A percentile compares a stretch with the other conserved stretches of the same genome.
Evolutionary conservation across 2,113 vertebrate genomes (phyloP).

Genomic region (Lanius collurio): DNA sequence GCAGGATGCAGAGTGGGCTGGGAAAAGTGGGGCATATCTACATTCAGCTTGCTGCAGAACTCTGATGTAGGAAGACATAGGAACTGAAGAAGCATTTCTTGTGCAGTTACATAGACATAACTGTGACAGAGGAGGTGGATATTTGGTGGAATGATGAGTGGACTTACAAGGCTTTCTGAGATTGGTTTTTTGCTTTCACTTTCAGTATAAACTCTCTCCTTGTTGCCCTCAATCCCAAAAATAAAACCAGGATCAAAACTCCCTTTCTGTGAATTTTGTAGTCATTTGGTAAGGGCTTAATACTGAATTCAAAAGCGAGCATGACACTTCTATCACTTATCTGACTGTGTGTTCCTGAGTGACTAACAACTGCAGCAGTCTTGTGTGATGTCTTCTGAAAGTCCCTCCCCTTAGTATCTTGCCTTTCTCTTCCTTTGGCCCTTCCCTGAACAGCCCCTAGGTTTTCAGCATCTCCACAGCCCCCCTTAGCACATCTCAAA

Average conservation of each 20-base stretch:
- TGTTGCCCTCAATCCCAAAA: neutral
- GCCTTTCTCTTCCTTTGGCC: neutral
- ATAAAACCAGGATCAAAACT: neutral
- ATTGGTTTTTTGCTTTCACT: neutral
- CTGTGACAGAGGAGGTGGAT: neutral
- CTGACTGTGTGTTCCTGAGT: neutral
- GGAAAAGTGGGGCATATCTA: neutral
- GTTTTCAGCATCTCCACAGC: neutral
- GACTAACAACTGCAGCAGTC: neutral
- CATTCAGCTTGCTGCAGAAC: neutral
- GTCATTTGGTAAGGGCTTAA: neutral
- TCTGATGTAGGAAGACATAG: neutral
- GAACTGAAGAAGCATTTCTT: neutral
- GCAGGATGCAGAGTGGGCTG: neutral
- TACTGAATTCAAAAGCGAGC: neutral
- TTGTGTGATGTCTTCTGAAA: neutral
- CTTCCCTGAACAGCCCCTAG: neutral
- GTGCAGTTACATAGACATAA: neutral
- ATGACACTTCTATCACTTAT: neutral
- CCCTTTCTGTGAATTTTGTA: neutral
- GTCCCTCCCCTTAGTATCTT: neutral
- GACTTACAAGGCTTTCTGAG: neutral
- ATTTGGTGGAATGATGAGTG: neutral
- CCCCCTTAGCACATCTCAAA: neutral
- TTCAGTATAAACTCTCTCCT: neutral